Base-by-base conservation (phyloP, 2,113 vertebrate species). In the Casuarius casuarius region DNA sequence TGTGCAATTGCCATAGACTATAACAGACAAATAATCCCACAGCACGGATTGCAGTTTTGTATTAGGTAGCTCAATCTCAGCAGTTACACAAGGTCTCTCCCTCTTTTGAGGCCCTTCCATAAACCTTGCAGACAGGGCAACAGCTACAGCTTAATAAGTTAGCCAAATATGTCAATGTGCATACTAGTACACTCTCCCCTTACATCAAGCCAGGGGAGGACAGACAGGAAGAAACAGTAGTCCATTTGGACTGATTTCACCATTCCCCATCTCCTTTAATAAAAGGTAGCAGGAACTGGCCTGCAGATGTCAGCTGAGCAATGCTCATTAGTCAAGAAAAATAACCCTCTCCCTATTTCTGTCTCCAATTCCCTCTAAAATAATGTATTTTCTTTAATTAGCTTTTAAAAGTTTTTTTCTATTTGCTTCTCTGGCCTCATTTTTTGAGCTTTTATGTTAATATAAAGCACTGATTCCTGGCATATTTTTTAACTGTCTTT, bases 11-110 rank as follows among this genome's bases (percentile, higher is more conserved):
- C 73, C 33, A 81, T 26, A 66, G 44, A 89, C 29, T 58, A 44
- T 56, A 86, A 80, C 29, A 92, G 63, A 89, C 89, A 91, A 92
- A 86, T 42, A 65, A 91, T 33, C 75, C 83, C 52, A 73, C 52
- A 52, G n/a, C 38, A 84, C 28, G 70, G 19, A 44, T 74, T n/a
- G 4, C 89, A 51, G 25, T 28, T 88, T 40, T 58, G 59, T 66
- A n/a, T 19, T 48, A 90, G 16, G 38, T 42, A 80, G 46, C 68
- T 83, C 75, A 51, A n/a, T 31, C 48, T 73, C 58, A n/a, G 59
- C 73, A 81, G 35, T 56, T 76, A 46, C 20, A 48, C 6, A 83
- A 76, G 35, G 15, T 77, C 52, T 73, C 33, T 26, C 5, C 14
- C 56, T n/a, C 0, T 83, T 89, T 88, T 79, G 56, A 90, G 42